Evolutionary conservation across 2,888 invertebrate species (phyloP).

Genomic region (Spilarctia lutea): DNA sequence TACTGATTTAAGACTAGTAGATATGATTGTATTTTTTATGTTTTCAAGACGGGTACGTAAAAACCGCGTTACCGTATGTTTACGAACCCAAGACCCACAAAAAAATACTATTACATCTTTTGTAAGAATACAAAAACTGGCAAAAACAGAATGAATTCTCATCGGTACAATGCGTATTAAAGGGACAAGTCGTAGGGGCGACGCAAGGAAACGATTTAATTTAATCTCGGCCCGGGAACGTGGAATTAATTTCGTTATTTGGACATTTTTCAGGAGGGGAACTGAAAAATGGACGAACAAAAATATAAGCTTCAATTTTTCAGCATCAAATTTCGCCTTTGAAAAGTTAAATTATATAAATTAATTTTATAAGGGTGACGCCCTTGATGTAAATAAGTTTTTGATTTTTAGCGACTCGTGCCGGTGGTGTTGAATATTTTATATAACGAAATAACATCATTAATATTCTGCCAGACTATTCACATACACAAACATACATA

Average conservation of each 20-base stretch:
- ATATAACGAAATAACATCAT: background rate
- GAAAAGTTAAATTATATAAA: slow-evolving; percentile 52
- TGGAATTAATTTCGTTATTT: slow-evolving; percentile 67
- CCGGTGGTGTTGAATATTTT: slow-evolving; percentile 5
- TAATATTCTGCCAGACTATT: background rate
- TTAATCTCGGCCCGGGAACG: slow-evolving; percentile 64
- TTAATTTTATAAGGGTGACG: slow-evolving; percentile 28
- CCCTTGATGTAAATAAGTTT: slow-evolving; percentile 36
- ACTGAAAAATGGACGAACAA: slow-evolving; percentile 52
- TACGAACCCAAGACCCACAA: slow-evolving; percentile 33
- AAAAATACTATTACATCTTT: slow-evolving; percentile 61
- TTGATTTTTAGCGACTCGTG: slow-evolving; percentile 37
- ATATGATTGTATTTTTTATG: background rate
- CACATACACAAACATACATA: background rate
- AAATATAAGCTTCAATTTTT: slow-evolving; percentile 57
- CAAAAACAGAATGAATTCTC: slow-evolving; percentile 60
- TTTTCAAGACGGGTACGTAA: background rate
- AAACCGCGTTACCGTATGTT: slow-evolving; percentile 29
- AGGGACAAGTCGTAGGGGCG: slow-evolving; percentile 51
- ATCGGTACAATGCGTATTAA: slow-evolving; percentile 60
- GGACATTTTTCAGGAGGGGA: slow-evolving; percentile 56
- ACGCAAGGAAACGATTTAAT: slow-evolving; percentile 66
- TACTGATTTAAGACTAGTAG: background rate
- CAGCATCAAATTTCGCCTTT: slow-evolving; percentile 48
- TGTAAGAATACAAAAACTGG: slow-evolving; percentile 62